Conservation (phyloP, 2,888 invertebrate genomes). For the Drosophila barbarae region DNA sequence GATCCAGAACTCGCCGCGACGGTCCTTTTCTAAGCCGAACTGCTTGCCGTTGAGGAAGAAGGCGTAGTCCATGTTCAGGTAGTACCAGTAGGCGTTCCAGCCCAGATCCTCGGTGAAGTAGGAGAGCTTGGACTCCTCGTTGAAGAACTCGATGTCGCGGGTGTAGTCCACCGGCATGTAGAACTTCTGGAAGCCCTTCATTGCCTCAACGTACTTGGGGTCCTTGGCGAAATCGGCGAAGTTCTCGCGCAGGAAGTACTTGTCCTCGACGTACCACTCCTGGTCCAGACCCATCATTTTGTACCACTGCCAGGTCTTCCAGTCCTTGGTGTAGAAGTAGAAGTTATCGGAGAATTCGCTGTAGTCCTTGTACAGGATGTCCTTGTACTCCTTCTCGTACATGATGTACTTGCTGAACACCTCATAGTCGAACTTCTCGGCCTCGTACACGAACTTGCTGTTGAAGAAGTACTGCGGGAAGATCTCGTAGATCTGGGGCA, state of each 20-base stretch:
- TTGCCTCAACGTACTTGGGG: conserved; percentile 58
- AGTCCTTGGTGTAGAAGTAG: conserved; percentile 72
- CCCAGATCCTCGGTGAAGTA: conserved; percentile 87
- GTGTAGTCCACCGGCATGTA: conserved; percentile 83
- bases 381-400: conserved; percentile 78
- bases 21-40: conserved; percentile 81
- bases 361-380: conserved; percentile 76
- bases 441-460: conserved; percentile 85
- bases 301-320: conserved; percentile 75
- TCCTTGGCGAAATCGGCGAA: conserved; percentile 56
- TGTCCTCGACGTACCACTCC: conserved; percentile 66
- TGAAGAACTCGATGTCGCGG: conserved; percentile 80
- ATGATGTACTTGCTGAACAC: conserved; percentile 68
- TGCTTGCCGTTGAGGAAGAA: conserved; percentile 83
- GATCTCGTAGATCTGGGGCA: conserved; percentile 88
- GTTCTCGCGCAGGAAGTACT: conserved; percentile 68
- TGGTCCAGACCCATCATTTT: conserved; percentile 74
- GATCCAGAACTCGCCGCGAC: conserved; percentile 84
- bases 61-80: conserved; percentile 83
- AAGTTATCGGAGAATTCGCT: conserved; percentile 52
- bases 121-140: conserved; percentile 82
- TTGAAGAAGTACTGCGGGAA: conserved; percentile 89
- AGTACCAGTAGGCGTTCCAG: conserved; percentile 84
- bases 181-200: conserved; percentile 62
- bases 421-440: conserved; percentile 81